phyloP scores from a whole-genome alignment of 2,888 invertebrate genomes.

The Sisyra terminalis region DNA sequence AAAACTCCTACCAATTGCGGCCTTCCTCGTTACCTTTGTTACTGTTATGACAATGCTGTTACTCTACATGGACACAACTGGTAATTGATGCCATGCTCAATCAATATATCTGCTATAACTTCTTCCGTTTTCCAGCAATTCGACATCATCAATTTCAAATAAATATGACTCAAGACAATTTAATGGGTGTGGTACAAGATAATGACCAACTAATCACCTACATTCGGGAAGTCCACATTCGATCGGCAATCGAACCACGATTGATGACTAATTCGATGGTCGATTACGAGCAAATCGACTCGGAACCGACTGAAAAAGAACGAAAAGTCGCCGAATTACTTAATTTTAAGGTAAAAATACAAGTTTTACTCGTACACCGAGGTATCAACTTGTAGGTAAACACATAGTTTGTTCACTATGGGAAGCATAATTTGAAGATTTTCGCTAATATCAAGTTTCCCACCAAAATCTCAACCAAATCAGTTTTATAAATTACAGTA shows the following conservation, averaged over 20 bases:
- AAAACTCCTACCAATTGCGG: conserved; percentile 45
- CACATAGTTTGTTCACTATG: too few relatives aligned
- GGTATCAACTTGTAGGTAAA: too few relatives aligned
- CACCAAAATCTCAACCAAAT: too few relatives aligned
- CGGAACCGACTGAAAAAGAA: conserved; percentile 30
- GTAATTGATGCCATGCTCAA: too few relatives aligned
- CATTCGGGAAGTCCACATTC: conserved; percentile 54
- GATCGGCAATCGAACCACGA: conserved; percentile 24
- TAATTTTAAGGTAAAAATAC: conserved; percentile 23
- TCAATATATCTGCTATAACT: too few relatives aligned
- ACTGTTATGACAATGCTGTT: conserved; percentile 63
- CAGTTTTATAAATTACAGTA: too few relatives aligned
- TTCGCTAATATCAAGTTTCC: too few relatives aligned
- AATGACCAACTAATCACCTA: conserved; percentile 57
- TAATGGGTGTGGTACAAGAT: conserved; percentile 55
- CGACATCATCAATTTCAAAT: conserved; percentile 61
- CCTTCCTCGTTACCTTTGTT: conserved; percentile 63
- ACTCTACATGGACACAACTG: conserved; percentile 66
- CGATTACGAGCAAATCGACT: conserved; percentile 22
- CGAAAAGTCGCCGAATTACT: conserved; percentile 27
- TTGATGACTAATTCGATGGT: neutral
- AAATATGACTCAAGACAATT: conserved; percentile 65
- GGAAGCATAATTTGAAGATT: too few relatives aligned
- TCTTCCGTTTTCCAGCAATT: conserved; percentile 40
- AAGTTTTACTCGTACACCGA: too few relatives aligned